Evolutionary conservation across 2,113 vertebrate genomes (phyloP), one percentile per base, ranked within the genome.

Genomic region (Gnathonemus longibarbis): DNA sequence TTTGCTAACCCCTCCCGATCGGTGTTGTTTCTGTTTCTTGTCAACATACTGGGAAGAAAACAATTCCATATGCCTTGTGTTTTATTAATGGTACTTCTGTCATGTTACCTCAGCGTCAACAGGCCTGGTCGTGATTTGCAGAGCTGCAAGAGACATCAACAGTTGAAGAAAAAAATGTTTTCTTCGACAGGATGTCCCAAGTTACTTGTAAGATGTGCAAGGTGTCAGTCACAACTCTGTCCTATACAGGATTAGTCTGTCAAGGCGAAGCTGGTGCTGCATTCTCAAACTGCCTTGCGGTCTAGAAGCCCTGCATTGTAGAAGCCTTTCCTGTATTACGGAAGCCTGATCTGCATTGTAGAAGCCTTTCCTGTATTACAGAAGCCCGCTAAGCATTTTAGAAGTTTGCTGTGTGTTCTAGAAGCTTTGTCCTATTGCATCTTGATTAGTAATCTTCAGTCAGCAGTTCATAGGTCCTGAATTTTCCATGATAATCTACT

Each of bases 71-170:
- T 48, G 39, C 42, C 21, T 24, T 17, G 45, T 87, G 85, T 87
- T 87, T 87, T 87, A 88, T 88, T 66, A 48, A 88, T 48, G 88
- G 45, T 31, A 46, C 62, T n/a, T 88, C 88, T 74, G 88, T 88
- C 88, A 74, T 48, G 42, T 50, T 39, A 70, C 46, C 49, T 50
- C 85, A 87, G 85, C 27, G 4, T 87, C 85, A 87, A 31, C 27
- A 87, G 85, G 27, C 27, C 85, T 9, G 50, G 15, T 24, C 50
- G 15, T 87, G 11, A 35, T 53, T 31, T 87, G 17, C 27, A 87
- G 85, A 87, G 24, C n/a, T 53, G 50, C 48, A 53, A 35, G 50
- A 35, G n/a, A 87, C 85, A 87, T 87, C 85, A 53, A 39, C 27
- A 39, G 27, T 21, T n/a, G 3, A 35, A 31, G 11, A 53, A n/a